Base-by-base conservation (phyloP, 2,797 vertebrate species). In the Hemibagrus guttatus region DNA sequence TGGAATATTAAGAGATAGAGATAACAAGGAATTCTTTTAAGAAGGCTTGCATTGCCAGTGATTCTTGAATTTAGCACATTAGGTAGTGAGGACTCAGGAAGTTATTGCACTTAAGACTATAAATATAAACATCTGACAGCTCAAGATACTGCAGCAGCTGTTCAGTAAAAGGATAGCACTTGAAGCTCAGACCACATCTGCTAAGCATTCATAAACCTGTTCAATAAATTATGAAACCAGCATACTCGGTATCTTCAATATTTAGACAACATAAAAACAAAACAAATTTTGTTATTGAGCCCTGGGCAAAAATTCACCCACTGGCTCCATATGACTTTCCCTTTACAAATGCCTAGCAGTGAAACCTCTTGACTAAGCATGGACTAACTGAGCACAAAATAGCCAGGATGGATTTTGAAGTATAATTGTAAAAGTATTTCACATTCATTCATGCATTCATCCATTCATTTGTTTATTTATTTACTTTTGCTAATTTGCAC, bases 71-170 rank as follows among this genome's bases (percentile, higher is more conserved):
- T 72, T 63, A 84, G 52, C 56, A 75, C 61, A 72, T 26, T 61
- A 78, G 54, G 74, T 79, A 56, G n/a, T 69, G 7, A 23, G 64
- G 59, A 6, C 59, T 85, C 76, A 58, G 56, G 7, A 79, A 76
- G 69, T 85, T 68, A 81, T 84, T 83, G 74, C 87, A 88, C 46
- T 83, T 72, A 83, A 58, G 69, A 78, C 72, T 88, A 89, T 88
- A 87, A 91, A 91, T 89, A 87, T 85, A 54, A 89, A 89, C 19
- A 13, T 86, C 82, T 87, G 56, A 68, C 80, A 89, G 81, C 82
- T 86, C 58, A 83, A 81, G 68, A 84, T 83, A 58, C 84, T 81
- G 85, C 49, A 85, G 76, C 89, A 91, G 88, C 86, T 89, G 89
- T 89, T 89, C 42, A 39, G 31, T 68, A 81, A 90, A 79, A 72